Percentiles rank a stretch among this genome's conserved stretches.
These are phyloP conservation scores for Caenorhabditis tropicalis DNA, from an alignment of 1,140 invertebrate genomes.

Conservation along the genomic window DNA sequence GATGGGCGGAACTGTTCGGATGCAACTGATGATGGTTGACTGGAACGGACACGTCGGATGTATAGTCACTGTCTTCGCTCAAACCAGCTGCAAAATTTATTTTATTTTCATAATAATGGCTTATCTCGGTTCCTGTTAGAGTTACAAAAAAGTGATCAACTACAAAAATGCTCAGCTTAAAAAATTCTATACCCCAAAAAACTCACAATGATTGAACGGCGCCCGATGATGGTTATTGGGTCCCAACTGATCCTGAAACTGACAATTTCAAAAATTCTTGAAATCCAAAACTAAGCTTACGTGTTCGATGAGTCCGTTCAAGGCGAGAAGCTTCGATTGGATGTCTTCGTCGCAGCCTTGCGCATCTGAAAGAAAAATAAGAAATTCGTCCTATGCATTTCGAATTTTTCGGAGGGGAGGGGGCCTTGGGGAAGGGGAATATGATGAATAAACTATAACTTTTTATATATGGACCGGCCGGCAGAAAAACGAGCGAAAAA, in stretches of 20 bases:
- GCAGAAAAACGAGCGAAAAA: no score
- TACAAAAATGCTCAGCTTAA: not conserved
- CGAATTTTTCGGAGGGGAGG: not conserved
- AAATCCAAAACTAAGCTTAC: conserved; percentile 69
- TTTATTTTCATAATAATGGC: not conserved
- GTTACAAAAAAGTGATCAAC: no score
- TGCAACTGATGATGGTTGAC: conserved; percentile 75
- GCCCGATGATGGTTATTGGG: conserved; percentile 59
- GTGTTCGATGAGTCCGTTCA: conserved; percentile 88
- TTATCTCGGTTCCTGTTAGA: no score
- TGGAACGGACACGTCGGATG: conserved; percentile 92
- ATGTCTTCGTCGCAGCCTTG: conserved; percentile 87
- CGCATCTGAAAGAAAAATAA: conserved; percentile 78
- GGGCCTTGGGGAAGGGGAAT: not conserved
- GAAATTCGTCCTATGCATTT: conserved; percentile 52
- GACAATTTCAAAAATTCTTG: not conserved
- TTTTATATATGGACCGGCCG: not conserved
- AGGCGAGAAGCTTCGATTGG: conserved; percentile 86
- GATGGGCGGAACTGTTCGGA: conserved; percentile 63
- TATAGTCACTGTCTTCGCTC: conserved; percentile 95
- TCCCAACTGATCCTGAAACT: conserved; percentile 53
- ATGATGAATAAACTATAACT: not conserved
- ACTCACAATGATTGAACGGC: conserved; percentile 70
- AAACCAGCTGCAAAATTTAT: conserved; percentile 81
- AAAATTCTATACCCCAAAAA: not conserved